Evolutionary conservation across 1,140 invertebrate species (phyloP).

Genomic region (Oppia nitens): DNA sequence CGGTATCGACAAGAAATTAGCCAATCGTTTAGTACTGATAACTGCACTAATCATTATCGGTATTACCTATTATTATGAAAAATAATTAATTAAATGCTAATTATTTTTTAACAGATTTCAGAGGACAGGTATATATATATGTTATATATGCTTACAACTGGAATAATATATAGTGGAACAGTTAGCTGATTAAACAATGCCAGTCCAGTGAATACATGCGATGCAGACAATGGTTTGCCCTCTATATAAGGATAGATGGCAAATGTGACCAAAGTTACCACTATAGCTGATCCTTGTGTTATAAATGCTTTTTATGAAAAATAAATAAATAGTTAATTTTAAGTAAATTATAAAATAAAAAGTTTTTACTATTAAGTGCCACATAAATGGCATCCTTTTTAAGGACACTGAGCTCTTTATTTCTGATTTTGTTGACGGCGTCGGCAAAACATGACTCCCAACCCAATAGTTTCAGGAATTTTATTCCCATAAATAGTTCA

Average conservation of each 20-base stretch:
- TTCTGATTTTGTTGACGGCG: conserved; percentile 43
- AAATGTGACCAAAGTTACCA: conserved; percentile 46
- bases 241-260: conserved; percentile 28
- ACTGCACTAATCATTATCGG: conserved; percentile 54
- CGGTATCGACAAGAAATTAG: conserved; percentile 44
- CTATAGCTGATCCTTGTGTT: conserved; percentile 49
- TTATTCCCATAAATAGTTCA: conserved; percentile 61
- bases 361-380: conserved; percentile 22
- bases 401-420: conserved; percentile 50
- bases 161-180: conserved; percentile 57
- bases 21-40: conserved; percentile 47
- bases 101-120: background rate
- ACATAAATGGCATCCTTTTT: conserved; percentile 33
- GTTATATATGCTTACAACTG: conserved; percentile 28
- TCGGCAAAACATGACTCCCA: conserved; percentile 58
- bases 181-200: conserved; percentile 62
- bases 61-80: conserved; percentile 32
- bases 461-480: conserved; percentile 58
- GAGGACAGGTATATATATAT: background rate
- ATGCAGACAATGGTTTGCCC: conserved; percentile 39
- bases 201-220: conserved; percentile 52
- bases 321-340: conserved; percentile 6
- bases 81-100: background rate
- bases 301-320: conserved; percentile 42
- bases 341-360: background rate